Evolutionary conservation across 2,113 vertebrate species (phyloP), one percentile per base, ranked within the genome.

Genomic region (Heterochromis multidens): DNA sequence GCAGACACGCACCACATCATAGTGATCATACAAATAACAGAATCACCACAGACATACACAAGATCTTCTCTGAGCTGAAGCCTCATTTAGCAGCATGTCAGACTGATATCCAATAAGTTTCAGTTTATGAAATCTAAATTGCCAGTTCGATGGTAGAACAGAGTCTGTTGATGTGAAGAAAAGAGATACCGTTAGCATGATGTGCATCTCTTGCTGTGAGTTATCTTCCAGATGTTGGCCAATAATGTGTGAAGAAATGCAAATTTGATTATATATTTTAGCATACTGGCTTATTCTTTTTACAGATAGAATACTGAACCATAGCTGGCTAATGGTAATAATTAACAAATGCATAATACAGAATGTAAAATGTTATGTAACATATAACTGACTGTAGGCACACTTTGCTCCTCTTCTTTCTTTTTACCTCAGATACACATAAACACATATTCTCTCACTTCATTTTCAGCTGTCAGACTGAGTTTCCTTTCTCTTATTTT

Each of bases 91-190:
- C 67, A 52, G 1, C 70, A 14, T 1, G 2, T 52, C 67, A 31
- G 43, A 29, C 25, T 72, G 67, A 72, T 3, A 21, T 13, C 65
- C 25, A 29, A 7, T 21, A 72, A 0, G 19, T 17, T 13, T 49
- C 43, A 52, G 1, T 49, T 2, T 21, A 49, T 49, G 0, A 3
- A 72, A 29, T 72, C 0, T 3, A 0, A 29, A 70, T 70, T 70
- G 1, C 40, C 40, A 11, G 13, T 43, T 0, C 43, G 63, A 67
- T 43, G 25, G 37, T 25, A 67, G 40, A 70, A 29, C 40, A 6
- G 16, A 72, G 25, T 70, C 14, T 0, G 1, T 40, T 29, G 35
- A 37, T 3, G 37, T 40, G 37, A 12, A 40, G 3, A 12, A 12
- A 40, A 40, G 43, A 46, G 13, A 16, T 46, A 3, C 40, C 5